These are phyloP conservation scores for Sigmodon hispidus DNA, from an alignment of 2,113 vertebrate genomes.

Conservation along the genomic window DNA sequence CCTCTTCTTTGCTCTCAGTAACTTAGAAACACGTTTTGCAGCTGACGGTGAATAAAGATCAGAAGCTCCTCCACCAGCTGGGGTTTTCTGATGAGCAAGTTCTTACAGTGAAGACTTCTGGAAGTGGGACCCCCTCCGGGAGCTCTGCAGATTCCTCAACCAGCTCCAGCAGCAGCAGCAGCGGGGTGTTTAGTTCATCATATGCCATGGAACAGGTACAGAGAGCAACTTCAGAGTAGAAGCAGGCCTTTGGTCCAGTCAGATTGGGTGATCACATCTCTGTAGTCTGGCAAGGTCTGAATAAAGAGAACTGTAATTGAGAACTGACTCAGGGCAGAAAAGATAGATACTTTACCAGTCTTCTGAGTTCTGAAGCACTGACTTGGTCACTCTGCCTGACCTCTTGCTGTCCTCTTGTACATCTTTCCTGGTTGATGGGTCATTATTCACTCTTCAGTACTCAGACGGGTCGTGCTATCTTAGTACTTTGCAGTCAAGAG, in stretches of 20 bases:
- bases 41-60: conserved; percentile 98
- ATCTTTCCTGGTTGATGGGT: neutral
- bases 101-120: conserved; percentile 96
- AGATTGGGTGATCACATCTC: neutral
- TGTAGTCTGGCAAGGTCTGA: neutral
- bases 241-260: neutral
- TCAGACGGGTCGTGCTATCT: neutral
- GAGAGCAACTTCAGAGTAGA: neutral
- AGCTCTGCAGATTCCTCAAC: conserved; percentile 95
- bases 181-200: conserved; percentile 93
- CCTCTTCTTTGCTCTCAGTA: conserved; percentile 54
- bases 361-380: neutral
- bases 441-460: neutral
- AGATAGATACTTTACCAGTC: neutral
- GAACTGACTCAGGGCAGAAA: neutral
- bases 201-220: conserved; percentile 97
- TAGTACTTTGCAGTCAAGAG: neutral
- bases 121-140: conserved; percentile 96
- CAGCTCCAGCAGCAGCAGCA: conserved; percentile 89
- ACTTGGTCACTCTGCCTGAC: neutral
- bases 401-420: neutral
- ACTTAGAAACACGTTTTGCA: conserved; percentile 82
- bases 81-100: conserved; percentile 97
- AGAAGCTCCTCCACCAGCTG: conserved; percentile 97
- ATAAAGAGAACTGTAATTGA: neutral